A percentile compares a stretch with the other conserved stretches of the same genome.
Evolutionary conservation across 2,113 vertebrate genomes (phyloP).

Genomic region (Urocolius indicus): DNA sequence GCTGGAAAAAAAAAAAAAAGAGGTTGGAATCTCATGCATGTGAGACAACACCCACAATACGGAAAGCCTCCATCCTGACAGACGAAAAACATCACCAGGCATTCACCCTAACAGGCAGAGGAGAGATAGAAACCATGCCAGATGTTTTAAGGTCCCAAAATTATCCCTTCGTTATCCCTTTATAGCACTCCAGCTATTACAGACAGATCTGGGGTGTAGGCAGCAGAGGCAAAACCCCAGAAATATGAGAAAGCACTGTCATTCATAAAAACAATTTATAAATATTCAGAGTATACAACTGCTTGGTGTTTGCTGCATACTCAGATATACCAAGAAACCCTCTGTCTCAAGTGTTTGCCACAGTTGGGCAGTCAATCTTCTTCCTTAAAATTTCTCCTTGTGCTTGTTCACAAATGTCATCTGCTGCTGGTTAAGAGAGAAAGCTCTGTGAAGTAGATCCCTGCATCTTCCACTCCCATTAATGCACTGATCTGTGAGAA

Average conservation of each 20-base stretch:
- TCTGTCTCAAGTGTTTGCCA: neutral
- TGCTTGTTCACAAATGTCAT: neutral
- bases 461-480: neutral
- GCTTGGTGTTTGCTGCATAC: neutral
- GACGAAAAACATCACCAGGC: neutral
- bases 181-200: neutral
- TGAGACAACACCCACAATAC: fast-evolving
- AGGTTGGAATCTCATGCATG: neutral
- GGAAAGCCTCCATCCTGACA: neutral
- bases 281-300: neutral
- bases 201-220: neutral
- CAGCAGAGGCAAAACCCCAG: neutral
- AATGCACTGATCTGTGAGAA: neutral
- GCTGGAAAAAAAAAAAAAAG: neutral
- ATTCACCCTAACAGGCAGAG: neutral
- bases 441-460: neutral
- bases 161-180: neutral
- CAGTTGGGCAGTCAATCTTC: neutral
- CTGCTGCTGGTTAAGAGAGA: neutral
- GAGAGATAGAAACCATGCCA: neutral
- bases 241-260: neutral
- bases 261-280: neutral
- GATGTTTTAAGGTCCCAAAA: neutral
- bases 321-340: neutral
- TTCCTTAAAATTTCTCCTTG: neutral